Conservation (phyloP, 2,113 vertebrate species). For the Ailurus styani region DNA sequence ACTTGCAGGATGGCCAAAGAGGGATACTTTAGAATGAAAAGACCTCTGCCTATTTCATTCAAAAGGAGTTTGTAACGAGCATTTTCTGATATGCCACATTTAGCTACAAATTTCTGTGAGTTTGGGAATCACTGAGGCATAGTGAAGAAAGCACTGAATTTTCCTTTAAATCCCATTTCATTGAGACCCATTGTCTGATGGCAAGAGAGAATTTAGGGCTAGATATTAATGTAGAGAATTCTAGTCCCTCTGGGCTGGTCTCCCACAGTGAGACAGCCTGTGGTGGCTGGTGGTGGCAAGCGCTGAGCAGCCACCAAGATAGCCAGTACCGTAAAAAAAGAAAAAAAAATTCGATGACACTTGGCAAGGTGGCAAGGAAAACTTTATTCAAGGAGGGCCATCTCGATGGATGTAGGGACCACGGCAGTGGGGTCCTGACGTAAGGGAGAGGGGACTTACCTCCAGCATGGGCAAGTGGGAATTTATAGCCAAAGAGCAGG, state of each 20-base stretch:
- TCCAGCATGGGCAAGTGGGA: not conserved
- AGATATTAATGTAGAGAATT: not conserved
- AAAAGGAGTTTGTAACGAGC: not conserved
- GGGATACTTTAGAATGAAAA: not conserved
- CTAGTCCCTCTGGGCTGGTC: not conserved
- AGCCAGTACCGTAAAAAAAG: not conserved
- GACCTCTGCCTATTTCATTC: not conserved
- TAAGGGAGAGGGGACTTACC: not conserved
- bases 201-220: not conserved
- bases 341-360: not conserved
- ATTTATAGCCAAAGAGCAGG: not conserved
- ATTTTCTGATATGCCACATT: not conserved
- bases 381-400: not conserved
- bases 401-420: not conserved
- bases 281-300: not conserved
- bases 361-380: not conserved
- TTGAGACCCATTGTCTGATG: not conserved
- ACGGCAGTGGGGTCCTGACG: not conserved
- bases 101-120: not conserved
- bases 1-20: not conserved
- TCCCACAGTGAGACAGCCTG: not conserved
- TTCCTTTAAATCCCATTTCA: not conserved
- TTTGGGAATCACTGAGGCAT: not conserved
- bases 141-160: not conserved
- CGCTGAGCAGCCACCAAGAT: not conserved